Evolutionary conservation across 2,113 vertebrate genomes (phyloP).

Genomic region (Motacilla tschutschensis): DNA sequence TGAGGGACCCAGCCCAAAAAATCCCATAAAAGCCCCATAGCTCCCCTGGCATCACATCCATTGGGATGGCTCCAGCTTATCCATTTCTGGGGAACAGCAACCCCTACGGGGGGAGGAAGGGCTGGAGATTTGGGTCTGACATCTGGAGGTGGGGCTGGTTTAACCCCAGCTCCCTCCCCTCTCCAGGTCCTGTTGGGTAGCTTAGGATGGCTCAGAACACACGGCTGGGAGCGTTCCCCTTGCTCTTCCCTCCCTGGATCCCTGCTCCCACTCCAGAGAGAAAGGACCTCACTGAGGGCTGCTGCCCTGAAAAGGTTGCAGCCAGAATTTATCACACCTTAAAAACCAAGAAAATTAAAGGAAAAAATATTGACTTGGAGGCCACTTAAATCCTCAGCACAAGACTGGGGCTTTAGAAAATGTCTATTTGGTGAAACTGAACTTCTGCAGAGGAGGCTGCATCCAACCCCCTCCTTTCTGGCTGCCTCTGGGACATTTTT

Average conservation of each 20-base stretch:
- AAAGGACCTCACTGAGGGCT: background rate
- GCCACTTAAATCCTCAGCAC: background rate
- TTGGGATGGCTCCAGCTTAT: background rate
- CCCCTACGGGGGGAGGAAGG: background rate
- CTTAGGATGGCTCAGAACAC: background rate
- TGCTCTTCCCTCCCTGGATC: background rate
- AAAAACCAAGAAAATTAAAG: background rate
- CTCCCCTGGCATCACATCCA: background rate
- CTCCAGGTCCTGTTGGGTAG: rapidly evolving
- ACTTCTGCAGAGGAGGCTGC: background rate
- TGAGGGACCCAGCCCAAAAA: background rate
- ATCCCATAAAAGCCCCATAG: background rate
- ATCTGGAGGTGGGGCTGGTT: background rate
- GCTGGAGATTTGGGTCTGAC: background rate
- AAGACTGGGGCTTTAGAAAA: background rate
- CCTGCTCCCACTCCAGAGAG: background rate
- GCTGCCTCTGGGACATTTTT: background rate
- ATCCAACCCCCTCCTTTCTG: background rate
- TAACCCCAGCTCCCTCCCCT: background rate
- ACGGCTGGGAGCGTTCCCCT: background rate
- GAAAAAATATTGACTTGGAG: background rate
- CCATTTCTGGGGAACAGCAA: background rate
- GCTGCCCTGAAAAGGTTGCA: background rate
- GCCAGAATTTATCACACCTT: background rate
- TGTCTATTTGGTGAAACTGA: background rate